Conservation (phyloP, 2,113 vertebrate species). For the Bungarus multicinctus region DNA sequence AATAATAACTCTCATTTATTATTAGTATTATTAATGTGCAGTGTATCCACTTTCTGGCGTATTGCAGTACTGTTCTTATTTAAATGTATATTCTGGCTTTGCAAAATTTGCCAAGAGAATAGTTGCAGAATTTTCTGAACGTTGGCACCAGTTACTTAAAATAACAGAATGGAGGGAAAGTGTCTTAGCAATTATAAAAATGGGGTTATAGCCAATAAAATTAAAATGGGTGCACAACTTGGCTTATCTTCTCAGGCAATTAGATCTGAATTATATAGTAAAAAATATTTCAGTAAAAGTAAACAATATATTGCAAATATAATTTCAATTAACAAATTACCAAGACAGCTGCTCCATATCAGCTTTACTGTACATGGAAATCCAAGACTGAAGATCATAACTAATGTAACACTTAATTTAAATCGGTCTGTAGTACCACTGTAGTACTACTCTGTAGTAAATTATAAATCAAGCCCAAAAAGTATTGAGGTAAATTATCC, state of each 20-base stretch:
- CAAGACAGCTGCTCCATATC: constrained; percentile 18
- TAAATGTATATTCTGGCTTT: constrained; percentile 51
- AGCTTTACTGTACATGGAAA: neutral
- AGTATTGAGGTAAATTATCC: neutral
- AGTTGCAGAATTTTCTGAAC: constrained; percentile 6
- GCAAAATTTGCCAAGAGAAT: constrained; percentile 50
- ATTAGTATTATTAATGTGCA: constrained; percentile 18
- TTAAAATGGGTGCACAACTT: constrained; percentile 47
- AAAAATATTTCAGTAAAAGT: constrained; percentile 31
- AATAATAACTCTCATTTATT: neutral
- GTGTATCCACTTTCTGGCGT: constrained; percentile 30
- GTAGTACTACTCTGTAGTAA: neutral
- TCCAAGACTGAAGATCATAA: neutral
- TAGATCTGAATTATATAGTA: constrained; percentile 38
- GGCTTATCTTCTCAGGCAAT: constrained; percentile 46
- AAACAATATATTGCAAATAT: constrained; percentile 36
- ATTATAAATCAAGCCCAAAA: neutral
- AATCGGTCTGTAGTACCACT: neutral
- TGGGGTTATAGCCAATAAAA: constrained; percentile 39
- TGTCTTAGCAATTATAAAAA: constrained; percentile 35
- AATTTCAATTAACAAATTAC: constrained; percentile 53
- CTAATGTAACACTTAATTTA: neutral
- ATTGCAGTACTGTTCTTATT: constrained; percentile 34
- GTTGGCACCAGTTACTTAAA: constrained; percentile 28
- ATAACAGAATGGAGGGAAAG: constrained; percentile 53